phyloP scores from a whole-genome alignment of 2,888 invertebrate genomes.

The Gibbula magus region DNA sequence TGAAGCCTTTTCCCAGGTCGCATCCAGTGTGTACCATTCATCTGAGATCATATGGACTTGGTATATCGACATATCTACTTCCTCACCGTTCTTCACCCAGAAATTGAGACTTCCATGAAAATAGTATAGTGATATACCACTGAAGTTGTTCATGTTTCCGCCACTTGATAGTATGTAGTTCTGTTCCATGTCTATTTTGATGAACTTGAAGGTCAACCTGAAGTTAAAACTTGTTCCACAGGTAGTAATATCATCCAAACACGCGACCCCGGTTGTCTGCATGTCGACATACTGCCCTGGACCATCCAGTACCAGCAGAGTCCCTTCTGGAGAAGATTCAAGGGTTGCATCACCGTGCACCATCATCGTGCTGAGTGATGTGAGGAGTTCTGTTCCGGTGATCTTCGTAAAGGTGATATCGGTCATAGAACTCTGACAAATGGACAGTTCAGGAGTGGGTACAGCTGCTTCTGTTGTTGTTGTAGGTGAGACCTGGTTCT shows the following conservation, averaged over 20 bases:
- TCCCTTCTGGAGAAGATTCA: slow-evolving; percentile 10
- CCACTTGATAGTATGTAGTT: slow-evolving; percentile 59
- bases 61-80: background rate
- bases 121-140: slow-evolving; percentile 53
- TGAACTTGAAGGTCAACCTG: slow-evolving; percentile 50
- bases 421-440: background rate
- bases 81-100: slow-evolving; percentile 47
- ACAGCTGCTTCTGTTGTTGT: background rate
- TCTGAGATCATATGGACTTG: background rate
- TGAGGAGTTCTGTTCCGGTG: slow-evolving; percentile 24
- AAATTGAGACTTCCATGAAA: slow-evolving; percentile 46
- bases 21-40: slow-evolving; percentile 32
- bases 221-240: slow-evolving; percentile 56
- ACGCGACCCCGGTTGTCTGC: slow-evolving; percentile 49
- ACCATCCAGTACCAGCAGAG: slow-evolving; percentile 46
- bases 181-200: slow-evolving; percentile 44
- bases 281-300: slow-evolving; percentile 54
- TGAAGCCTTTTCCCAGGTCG: slow-evolving; percentile 13
- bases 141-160: slow-evolving; percentile 43
- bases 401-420: slow-evolving; percentile 17
- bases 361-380: slow-evolving; percentile 19
- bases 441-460: background rate
- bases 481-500: background rate
- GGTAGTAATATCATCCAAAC: slow-evolving; percentile 49
- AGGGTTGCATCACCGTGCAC: slow-evolving; percentile 19